Evolutionary conservation across 2,888 invertebrate genomes (phyloP), one percentile per base, ranked within the genome.

Genomic region (Tridacna gigas): DNA sequence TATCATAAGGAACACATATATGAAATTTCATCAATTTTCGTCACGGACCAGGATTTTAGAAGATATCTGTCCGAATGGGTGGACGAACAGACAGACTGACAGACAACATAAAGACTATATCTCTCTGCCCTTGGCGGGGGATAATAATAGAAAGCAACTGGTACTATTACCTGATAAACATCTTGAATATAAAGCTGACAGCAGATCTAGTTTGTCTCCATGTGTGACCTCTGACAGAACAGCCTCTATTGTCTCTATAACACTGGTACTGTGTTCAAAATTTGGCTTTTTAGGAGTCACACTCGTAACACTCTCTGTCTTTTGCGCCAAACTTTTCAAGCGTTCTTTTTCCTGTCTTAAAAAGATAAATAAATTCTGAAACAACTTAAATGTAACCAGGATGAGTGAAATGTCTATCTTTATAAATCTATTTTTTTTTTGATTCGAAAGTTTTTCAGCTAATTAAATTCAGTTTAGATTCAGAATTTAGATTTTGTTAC

Each of bases 101-200:
- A n/a, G n/a, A n/a, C n/a, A n/a, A n/a, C n/a, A n/a, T n/a, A n/a
- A n/a, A n/a, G n/a, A n/a, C n/a, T n/a, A n/a, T n/a, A n/a, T n/a
- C n/a, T n/a, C n/a, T n/a, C n/a, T n/a, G n/a, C n/a, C n/a, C n/a
- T n/a, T n/a, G n/a, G n/a, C n/a, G n/a, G n/a, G n/a, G n/a, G n/a
- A n/a, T n/a, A n/a, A n/a, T n/a, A 37, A 65, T 25, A 65, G 3
- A 9, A 13, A 65, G 26, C 13, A 28, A 7, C 2, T 56, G n/a
- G 22, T 63, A 28, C 12, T 22, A 67, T 96, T 96, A 90, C 96
- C 95, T 87, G 96, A 95, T 18, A 97, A 93, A 86, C 97, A 95
- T 75, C 94, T 92, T 71, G 96, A 95, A 88, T 97, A 97, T 61
- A 97, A 94, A 81, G 95, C 92, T 1, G 96, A 95, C 47, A 97